Evolutionary conservation across 2,113 vertebrate genomes (phyloP).

Genomic region (Pyxicephalus adspersus): DNA sequence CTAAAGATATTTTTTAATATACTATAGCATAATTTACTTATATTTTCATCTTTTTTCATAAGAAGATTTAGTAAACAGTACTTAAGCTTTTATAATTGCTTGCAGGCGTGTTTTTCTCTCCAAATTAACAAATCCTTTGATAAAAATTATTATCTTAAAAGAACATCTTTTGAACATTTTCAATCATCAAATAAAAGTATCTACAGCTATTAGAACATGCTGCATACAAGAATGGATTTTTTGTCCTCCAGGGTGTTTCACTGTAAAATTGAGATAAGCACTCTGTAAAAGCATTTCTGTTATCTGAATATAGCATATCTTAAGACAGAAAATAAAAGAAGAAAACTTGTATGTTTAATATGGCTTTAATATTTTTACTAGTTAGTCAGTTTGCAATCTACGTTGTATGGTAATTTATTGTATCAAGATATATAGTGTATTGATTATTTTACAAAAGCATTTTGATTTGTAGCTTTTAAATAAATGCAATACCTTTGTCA

Average conservation of each 20-base stretch:
- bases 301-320: constrained; percentile 52
- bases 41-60: constrained; percentile 2
- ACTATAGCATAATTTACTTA: neutral
- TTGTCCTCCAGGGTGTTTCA: constrained; percentile 52
- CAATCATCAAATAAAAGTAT: constrained; percentile 48
- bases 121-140: constrained; percentile 41
- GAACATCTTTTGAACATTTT: constrained; percentile 52
- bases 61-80: neutral
- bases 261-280: constrained; percentile 55
- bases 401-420: neutral
- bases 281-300: constrained; percentile 42
- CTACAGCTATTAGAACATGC: constrained; percentile 53
- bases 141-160: constrained; percentile 54
- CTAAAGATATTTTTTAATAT: too few species aligned
- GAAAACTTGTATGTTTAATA: constrained; percentile 12
- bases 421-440: neutral
- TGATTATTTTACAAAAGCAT: constrained; percentile 9
- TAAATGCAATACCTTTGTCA: neutral
- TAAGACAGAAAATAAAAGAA: constrained; percentile 1
- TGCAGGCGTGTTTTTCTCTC: constrained; percentile 16
- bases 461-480: neutral
- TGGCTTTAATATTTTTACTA: constrained; percentile 4
- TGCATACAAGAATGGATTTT: constrained; percentile 52
- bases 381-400: constrained; percentile 3
- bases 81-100: constrained; percentile 34